Percentiles rank a stretch among this genome's conserved stretches.
These are phyloP conservation scores for Cephus pulcher DNA, from an alignment of 2,888 invertebrate species.

Conservation along the genomic window DNA sequence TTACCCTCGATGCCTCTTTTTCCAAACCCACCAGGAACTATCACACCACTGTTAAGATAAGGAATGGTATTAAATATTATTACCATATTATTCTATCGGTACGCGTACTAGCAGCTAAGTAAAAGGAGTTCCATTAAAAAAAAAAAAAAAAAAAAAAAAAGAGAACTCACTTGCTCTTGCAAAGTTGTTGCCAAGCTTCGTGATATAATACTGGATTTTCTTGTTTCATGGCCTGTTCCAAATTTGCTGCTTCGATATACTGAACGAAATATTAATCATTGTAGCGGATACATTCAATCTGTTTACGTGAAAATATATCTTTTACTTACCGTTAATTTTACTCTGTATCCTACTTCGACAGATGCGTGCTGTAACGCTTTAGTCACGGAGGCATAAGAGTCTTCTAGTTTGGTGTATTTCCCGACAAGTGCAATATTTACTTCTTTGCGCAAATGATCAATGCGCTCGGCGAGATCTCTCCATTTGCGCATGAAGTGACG, in stretches of 20 bases:
- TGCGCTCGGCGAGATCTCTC: slow-evolving; percentile 88
- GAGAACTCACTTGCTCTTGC: slow-evolving; percentile 82
- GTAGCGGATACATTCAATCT: neutral
- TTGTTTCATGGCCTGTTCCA: slow-evolving; percentile 80
- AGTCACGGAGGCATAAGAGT: slow-evolving; percentile 96
- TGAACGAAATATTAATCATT: slow-evolving; percentile 50
- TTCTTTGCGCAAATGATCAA: slow-evolving; percentile 85
- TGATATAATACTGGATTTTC: slow-evolving; percentile 87
- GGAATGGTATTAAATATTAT: slow-evolving; percentile 8
- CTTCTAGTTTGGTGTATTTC: slow-evolving; percentile 95
- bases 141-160: neutral
- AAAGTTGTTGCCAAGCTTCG: slow-evolving; percentile 93
- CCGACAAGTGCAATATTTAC: slow-evolving; percentile 94
- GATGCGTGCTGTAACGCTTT: slow-evolving; percentile 96
- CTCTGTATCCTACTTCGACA: slow-evolving; percentile 84
- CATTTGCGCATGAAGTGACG: slow-evolving; percentile 86
- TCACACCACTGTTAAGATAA: slow-evolving; percentile 77
- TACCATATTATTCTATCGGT: slow-evolving; percentile 1
- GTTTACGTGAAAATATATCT: neutral
- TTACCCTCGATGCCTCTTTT: slow-evolving; percentile 96
- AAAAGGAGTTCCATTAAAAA: slow-evolving; percentile 1
- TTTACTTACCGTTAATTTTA: slow-evolving; percentile 76
- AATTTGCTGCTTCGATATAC: slow-evolving; percentile 91
- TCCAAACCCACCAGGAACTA: slow-evolving; percentile 99
- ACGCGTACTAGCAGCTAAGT: neutral